Percentiles rank a stretch among this genome's conserved stretches.
These are phyloP conservation scores for Caenorhabditis sp. DNA, from an alignment of 2,888 invertebrate species.

Conservation along the genomic window DNA sequence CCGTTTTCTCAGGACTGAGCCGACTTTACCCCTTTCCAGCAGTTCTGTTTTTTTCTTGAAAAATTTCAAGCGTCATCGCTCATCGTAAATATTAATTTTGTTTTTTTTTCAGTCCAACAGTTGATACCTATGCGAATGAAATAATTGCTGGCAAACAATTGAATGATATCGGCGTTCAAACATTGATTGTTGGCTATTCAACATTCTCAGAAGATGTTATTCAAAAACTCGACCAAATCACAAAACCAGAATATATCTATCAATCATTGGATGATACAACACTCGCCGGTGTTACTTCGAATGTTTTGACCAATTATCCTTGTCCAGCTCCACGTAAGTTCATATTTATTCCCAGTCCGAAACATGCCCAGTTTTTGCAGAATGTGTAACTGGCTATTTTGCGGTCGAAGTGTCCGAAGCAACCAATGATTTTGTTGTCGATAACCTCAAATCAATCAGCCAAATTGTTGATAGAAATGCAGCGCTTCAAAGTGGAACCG, in stretches of 20 bases:
- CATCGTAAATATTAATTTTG: too few relatives aligned
- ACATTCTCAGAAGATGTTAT: slow-evolving; percentile 14
- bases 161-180: slow-evolving; percentile 5
- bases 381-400: slow-evolving; percentile 35
- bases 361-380: slow-evolving; percentile 9
- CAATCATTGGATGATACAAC: slow-evolving; percentile 24
- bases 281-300: slow-evolving; percentile 11
- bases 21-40: too few relatives aligned
- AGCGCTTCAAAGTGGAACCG: slow-evolving; percentile 11
- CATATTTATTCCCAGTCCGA: background rate
- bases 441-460: slow-evolving; percentile 15
- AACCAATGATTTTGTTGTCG: slow-evolving; percentile 17
- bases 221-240: slow-evolving; percentile 20
- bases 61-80: too few relatives aligned
- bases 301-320: slow-evolving; percentile 25
- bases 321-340: slow-evolving; percentile 30
- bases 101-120: slow-evolving; percentile 28
- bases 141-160: slow-evolving; percentile 21
- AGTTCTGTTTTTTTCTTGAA: too few relatives aligned
- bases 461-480: slow-evolving; percentile 6
- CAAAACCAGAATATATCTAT: slow-evolving; percentile 22
- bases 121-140: slow-evolving; percentile 19
- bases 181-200: slow-evolving; percentile 32
- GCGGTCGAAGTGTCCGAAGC: slow-evolving; percentile 38
- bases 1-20: too few relatives aligned